A percentile compares a stretch with the other conserved stretches of the same genome.
These are phyloP conservation scores for Tetropium fuscum DNA, from an alignment of 2,888 invertebrate species.

Conservation along the genomic window DNA sequence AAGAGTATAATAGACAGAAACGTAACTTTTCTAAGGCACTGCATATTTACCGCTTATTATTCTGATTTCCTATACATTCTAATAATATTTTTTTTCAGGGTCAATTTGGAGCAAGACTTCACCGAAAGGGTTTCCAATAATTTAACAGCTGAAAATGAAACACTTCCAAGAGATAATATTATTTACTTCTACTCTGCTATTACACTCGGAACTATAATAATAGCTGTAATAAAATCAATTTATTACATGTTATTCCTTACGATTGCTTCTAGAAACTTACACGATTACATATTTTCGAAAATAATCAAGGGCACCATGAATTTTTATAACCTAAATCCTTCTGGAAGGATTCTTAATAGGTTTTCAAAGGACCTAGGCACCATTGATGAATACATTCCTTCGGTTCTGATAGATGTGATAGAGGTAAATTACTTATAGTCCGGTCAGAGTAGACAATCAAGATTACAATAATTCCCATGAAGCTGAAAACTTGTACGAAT, in stretches of 20 bases:
- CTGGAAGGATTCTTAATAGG: slow-evolving; percentile 62
- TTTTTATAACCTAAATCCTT: slow-evolving; percentile 63
- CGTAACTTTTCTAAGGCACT: too few species aligned
- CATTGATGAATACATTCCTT: slow-evolving; percentile 74
- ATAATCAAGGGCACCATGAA: slow-evolving; percentile 60
- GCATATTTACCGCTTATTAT: too few species aligned
- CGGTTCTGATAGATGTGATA: slow-evolving; percentile 59
- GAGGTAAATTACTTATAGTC: too few species aligned
- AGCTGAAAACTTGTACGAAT: too few species aligned
- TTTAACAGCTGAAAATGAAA: slow-evolving; percentile 41
- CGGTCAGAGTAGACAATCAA: too few species aligned
- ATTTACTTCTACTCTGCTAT: slow-evolving; percentile 67
- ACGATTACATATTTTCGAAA: slow-evolving; percentile 57
- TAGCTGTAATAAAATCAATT: slow-evolving; percentile 57
- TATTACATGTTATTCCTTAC: slow-evolving; percentile 61
- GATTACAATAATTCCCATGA: too few species aligned
- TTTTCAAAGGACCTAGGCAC: slow-evolving; percentile 68
- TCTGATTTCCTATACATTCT: too few species aligned
- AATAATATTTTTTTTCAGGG: slow-evolving; percentile 55
- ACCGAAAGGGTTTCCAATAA: slow-evolving; percentile 41
- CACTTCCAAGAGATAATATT: slow-evolving; percentile 50
- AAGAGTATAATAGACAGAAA: too few species aligned
- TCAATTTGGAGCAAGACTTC: slow-evolving; percentile 60
- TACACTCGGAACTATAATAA: slow-evolving; percentile 64
- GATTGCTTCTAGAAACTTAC: slow-evolving; percentile 60